Evolutionary conservation across 2,113 vertebrate species (phyloP), one percentile per base, ranked within the genome.

Genomic region (Orcinus orca): DNA sequence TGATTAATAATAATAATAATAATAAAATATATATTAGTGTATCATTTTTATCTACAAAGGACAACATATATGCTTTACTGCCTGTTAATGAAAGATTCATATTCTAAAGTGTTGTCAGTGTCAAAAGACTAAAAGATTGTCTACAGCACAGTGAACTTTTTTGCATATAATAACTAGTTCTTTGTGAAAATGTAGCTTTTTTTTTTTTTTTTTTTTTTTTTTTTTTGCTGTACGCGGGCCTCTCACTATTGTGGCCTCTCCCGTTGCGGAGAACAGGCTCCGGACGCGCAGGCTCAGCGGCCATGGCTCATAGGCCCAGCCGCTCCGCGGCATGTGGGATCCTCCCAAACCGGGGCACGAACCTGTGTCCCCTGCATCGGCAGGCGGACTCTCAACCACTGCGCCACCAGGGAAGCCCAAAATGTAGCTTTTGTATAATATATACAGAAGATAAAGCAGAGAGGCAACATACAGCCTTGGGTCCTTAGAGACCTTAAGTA

Each of bases 141-240:
- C 8, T 70, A 68, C 1, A 83, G 11, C 38, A 92, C 33, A 88
- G 36, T 90, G 33, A 90, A 92, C 83, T 92, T 87, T 77, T 80
- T 93, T 90, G 29, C 41, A 88, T n/a, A 41, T 74, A n/a, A 8
- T 95, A 88, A 80, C 86, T 80, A 95, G 68, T 95, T 94, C 23
- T 90, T 23, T 93, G 25, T 55, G 68, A 96, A 92, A 92, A 80
- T 83, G 13, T 8, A 92, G 36, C 65, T 80, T 86, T 83, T 87
- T n/a, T n/a, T n/a, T n/a, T n/a, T n/a, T n/a, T n/a, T n/a, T n/a
- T n/a, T n/a, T n/a, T n/a, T n/a, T n/a, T n/a, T n/a, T n/a, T n/a
- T n/a, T n/a, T n/a, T n/a, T n/a, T n/a, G n/a, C n/a, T n/a, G n/a
- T n/a, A n/a, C n/a, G n/a, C n/a, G n/a, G n/a, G n/a, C n/a, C n/a